Percentiles rank a stretch among this genome's conserved stretches.
Conservation (phyloP, 2,888 invertebrate species). For the Callyntrura sp. region DNA sequence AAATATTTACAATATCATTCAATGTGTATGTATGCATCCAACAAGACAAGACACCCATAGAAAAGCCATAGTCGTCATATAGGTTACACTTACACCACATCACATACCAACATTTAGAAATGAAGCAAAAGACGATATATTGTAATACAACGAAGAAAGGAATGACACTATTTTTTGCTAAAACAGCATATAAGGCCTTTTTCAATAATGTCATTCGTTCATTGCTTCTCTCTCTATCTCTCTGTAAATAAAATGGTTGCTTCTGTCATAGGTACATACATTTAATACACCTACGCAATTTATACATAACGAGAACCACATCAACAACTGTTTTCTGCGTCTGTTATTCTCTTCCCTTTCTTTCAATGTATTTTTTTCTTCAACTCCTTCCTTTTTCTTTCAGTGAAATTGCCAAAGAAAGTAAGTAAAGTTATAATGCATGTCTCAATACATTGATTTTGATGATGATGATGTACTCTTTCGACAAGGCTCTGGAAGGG, state of each 20-base stretch:
- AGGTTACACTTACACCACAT: conserved; percentile 3
- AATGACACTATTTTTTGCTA: conserved; percentile 74
- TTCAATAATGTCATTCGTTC: conserved; percentile 72
- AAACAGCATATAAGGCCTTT: conserved; percentile 58
- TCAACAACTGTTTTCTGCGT: conserved; percentile 58
- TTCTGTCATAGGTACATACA: not conserved
- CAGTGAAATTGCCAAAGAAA: conserved; percentile 68
- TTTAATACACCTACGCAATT: too few relatives aligned
- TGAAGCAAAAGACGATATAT: conserved; percentile 43
- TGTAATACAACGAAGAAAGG: conserved; percentile 65
- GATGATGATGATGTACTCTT: conserved; percentile 70
- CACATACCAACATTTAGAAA: conserved; percentile 31
- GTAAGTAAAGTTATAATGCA: conserved; percentile 75
- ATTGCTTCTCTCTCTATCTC: conserved; percentile 48
- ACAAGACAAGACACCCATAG: too few relatives aligned
- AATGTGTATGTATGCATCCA: not conserved
- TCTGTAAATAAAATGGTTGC: too few relatives aligned
- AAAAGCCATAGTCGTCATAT: too few relatives aligned
- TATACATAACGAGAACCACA: conserved; percentile 33
- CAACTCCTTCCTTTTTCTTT: conserved; percentile 13
- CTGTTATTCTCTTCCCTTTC: conserved; percentile 52
- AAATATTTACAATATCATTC: too few relatives aligned
- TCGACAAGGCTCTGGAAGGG: conserved; percentile 12
- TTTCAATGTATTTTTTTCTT: conserved; percentile 34
- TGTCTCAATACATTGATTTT: conserved; percentile 77